Evolutionary conservation across 2,888 invertebrate genomes (phyloP).

Genomic region (Hesperia comma): DNA sequence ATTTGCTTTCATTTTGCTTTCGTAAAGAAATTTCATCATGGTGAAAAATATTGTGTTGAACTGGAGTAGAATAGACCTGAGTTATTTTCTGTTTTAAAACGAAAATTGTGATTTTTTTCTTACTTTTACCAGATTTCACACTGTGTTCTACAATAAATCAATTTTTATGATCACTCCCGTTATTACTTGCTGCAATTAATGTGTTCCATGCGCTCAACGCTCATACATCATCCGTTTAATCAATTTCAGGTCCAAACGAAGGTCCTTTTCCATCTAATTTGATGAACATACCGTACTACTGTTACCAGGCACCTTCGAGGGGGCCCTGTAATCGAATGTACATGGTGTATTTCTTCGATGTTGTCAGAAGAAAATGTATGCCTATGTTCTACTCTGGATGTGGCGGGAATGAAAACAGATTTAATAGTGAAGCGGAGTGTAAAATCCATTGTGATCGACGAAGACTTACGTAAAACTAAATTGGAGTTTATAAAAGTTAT

Average conservation of each 20-base stretch:
- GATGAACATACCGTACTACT: slow-evolving; percentile 70
- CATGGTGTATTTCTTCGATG: slow-evolving; percentile 69
- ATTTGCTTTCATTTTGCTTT: no score
- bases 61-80: no score
- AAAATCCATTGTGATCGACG: slow-evolving; percentile 57
- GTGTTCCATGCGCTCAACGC: slow-evolving; percentile 32
- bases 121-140: slow-evolving; percentile 2
- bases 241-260: slow-evolving; percentile 64
- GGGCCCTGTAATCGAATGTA: slow-evolving; percentile 63
- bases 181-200: slow-evolving; percentile 38
- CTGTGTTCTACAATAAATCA: slow-evolving; percentile 25
- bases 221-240: slow-evolving; percentile 38
- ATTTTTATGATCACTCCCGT: slow-evolving; percentile 28
- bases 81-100: slow-evolving; percentile 8
- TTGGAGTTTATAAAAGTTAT: background rate
- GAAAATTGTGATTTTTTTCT: background rate
- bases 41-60: no score
- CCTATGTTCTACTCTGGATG: slow-evolving; percentile 77
- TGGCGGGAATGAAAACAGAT: slow-evolving; percentile 75
- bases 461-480: slow-evolving; percentile 45
- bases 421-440: slow-evolving; percentile 55
- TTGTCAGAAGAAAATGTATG: slow-evolving; percentile 67
- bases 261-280: slow-evolving; percentile 69
- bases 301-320: slow-evolving; percentile 70
- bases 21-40: no score